These are phyloP conservation scores for Chelmon rostratus DNA, from an alignment of 2,797 vertebrate species.

Conservation along the genomic window DNA sequence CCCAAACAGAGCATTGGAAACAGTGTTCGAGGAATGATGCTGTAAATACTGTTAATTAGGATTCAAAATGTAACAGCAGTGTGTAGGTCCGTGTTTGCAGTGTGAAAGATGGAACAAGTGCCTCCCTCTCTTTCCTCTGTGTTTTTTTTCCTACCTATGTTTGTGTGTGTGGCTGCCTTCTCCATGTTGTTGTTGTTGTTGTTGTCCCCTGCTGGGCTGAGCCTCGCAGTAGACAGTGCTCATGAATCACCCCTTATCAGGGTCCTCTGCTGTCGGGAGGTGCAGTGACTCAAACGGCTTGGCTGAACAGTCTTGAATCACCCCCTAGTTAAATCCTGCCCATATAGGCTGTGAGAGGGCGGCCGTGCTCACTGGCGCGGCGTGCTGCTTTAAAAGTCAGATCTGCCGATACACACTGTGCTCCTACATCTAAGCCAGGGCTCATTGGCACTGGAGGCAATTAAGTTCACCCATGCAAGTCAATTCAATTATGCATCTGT, in stretches of 20 bases:
- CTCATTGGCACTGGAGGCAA: conserved; percentile 80
- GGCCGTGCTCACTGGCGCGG: conserved; percentile 35
- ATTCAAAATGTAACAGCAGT: not conserved
- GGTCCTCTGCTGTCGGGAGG: conserved; percentile 48
- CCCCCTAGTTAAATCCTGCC: conserved; percentile 60
- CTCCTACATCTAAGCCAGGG: conserved; percentile 68
- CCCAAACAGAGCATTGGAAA: conserved; percentile 17
- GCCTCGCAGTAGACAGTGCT: conserved; percentile 40
- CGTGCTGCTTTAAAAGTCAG: conserved; percentile 72
- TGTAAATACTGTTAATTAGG: not conserved
- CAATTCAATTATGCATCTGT: conserved; percentile 85
- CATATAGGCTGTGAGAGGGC: conserved; percentile 39
- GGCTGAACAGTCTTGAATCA: conserved; percentile 67
- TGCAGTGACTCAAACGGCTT: conserved; percentile 62
- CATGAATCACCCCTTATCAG: conserved; percentile 75
- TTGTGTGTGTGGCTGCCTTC: conserved; percentile 9
- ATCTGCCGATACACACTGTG: conserved; percentile 74
- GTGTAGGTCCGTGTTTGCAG: not conserved
- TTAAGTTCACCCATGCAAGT: conserved; percentile 87
- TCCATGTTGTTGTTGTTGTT: conserved; percentile 10
- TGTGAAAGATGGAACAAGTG: not conserved
- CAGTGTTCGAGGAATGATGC: not conserved
- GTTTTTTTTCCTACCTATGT: not conserved
- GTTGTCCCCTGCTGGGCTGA: conserved; percentile 42
- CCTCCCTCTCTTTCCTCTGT: not conserved